A percentile compares a stretch with the other conserved stretches of the same genome.
phyloP scores from a whole-genome alignment of 2,113 vertebrate genomes.

The Oncorhynchus keta region DNA sequence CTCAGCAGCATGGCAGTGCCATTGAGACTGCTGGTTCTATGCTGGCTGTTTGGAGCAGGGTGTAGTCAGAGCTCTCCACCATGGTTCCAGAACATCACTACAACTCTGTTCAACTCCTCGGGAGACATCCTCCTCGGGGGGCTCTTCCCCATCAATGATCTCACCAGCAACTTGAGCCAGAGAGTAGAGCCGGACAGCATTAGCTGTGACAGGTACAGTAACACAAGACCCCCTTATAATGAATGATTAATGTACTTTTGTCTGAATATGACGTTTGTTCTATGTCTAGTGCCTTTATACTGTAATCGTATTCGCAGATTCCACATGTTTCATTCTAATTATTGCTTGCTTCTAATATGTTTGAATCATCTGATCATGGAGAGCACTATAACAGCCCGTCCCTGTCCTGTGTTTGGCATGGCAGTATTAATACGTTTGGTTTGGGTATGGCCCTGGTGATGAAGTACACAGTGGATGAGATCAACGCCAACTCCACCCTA shows the following conservation, averaged over 20 bases:
- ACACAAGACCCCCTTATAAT: not conserved
- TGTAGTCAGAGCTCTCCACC: slow-evolving; percentile 23
- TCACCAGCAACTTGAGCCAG: slow-evolving; percentile 44
- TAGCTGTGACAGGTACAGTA: slow-evolving; percentile 75
- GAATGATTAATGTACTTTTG: not conserved
- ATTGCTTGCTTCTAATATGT: too few relatives aligned
- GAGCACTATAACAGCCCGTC: not conserved
- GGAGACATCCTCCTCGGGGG: slow-evolving; percentile 87
- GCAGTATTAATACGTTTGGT: slow-evolving; percentile 69
- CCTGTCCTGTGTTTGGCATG: not conserved
- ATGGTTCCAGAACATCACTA: slow-evolving; percentile 58
- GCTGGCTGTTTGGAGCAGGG: slow-evolving; percentile 26
- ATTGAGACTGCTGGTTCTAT: slow-evolving; percentile 51
- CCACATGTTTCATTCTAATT: too few relatives aligned
- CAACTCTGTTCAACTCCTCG: slow-evolving; percentile 64
- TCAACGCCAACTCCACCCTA: slow-evolving; percentile 78
- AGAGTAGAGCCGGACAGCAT: slow-evolving; percentile 57
- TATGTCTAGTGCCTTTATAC: too few relatives aligned
- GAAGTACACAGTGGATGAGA: slow-evolving; percentile 85
- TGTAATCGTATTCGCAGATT: too few relatives aligned
- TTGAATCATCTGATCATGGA: not conserved
- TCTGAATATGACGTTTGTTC: too few relatives aligned
- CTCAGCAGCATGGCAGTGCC: slow-evolving; percentile 44
- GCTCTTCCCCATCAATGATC: slow-evolving; percentile 78
- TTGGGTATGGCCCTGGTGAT: slow-evolving; percentile 79